A percentile compares a stretch with the other conserved stretches of the same genome.
Conservation (phyloP, 2,888 invertebrate species). For the Autographa gamma region DNA sequence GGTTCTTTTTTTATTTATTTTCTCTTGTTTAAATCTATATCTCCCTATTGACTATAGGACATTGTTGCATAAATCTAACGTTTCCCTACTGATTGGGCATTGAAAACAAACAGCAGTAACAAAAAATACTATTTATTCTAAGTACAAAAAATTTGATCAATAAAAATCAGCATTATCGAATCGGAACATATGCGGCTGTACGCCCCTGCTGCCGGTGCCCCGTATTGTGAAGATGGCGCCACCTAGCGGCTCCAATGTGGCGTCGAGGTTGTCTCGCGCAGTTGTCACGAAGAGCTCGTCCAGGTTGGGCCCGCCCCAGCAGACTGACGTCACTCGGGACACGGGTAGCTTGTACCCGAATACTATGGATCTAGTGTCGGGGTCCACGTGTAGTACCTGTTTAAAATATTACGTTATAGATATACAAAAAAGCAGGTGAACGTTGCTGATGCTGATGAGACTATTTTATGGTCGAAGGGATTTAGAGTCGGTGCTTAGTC, state of each 20-base stretch:
- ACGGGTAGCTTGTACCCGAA: slow-evolving; percentile 87
- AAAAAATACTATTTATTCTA: slow-evolving; percentile 24
- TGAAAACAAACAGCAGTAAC: slow-evolving; percentile 9
- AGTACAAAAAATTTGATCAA: slow-evolving; percentile 56
- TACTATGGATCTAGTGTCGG: slow-evolving; percentile 82
- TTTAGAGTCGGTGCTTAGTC: no score
- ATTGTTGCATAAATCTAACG: no score
- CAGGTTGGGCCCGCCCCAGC: slow-evolving; percentile 91
- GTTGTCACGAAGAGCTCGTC: slow-evolving; percentile 91
- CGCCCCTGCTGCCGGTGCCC: slow-evolving; percentile 73
- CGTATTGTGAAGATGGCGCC: slow-evolving; percentile 80
- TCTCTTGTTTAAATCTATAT: no score
- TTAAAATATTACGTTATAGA: neutral
- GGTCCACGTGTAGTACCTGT: slow-evolving; percentile 89
- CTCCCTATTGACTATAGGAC: no score
- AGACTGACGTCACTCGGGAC: slow-evolving; percentile 89
- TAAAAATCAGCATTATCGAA: slow-evolving; percentile 76
- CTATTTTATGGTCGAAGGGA: no score
- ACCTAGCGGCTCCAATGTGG: slow-evolving; percentile 67
- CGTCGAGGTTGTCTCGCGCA: slow-evolving; percentile 57
- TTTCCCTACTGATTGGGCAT: no score
- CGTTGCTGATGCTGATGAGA: no score
- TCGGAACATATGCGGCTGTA: slow-evolving; percentile 64
- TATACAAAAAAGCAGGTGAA: no score
- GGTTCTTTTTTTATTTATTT: no score